Evolutionary conservation across 2,797 vertebrate genomes (phyloP), one percentile per base, ranked within the genome.

Genomic region (Tolypeutes matacus): DNA sequence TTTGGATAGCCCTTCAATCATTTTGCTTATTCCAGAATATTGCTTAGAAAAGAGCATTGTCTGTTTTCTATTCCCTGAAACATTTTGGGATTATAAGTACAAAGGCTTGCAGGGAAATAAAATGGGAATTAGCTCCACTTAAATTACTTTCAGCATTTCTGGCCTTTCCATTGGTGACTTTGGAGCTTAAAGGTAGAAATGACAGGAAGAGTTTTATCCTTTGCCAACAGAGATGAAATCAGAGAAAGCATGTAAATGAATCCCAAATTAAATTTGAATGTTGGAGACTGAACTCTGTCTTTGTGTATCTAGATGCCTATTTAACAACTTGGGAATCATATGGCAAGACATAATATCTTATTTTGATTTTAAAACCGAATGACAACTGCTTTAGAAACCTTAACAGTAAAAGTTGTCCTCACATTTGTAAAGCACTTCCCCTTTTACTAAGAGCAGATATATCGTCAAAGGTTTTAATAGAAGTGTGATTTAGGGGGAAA

Each of bases 161-260:
- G 85, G 86, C 76, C 86, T 84, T 81, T 53, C 67, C 91, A 65
- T 1, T 60, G 80, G 70, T 70, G 62, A 85, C 56, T 91, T 67
- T 78, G 89, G 69, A 93, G 49, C 36, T 91, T 36, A 25, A 7
- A 3, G 31, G 56, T 34, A 94, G 90, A 93, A 86, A 88, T 0
- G 17, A 81, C 92, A 95, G 72, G 27, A 75, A 84, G 85, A 94
- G 51, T 93, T 95, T 96, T 84, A 94, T 82, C 65, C 80, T 92
- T 86, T 89, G 78, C 21, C 7, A 17, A 82, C 42, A 86, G 42
- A 95, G 34, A 88, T 60, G 86, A 96, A 89, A 86, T 58, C 31
- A 78, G 31, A 91, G 42, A 92, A 3, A 70, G 23, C 83, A 67
- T 93, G 75, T 70, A 89, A 96, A 95, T 80, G 29, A 95, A 53